Percentiles rank a stretch among this genome's conserved stretches.
These are phyloP conservation scores for Lophotis ruficrista DNA, from an alignment of 2,113 vertebrate genomes.

Conservation along the genomic window DNA sequence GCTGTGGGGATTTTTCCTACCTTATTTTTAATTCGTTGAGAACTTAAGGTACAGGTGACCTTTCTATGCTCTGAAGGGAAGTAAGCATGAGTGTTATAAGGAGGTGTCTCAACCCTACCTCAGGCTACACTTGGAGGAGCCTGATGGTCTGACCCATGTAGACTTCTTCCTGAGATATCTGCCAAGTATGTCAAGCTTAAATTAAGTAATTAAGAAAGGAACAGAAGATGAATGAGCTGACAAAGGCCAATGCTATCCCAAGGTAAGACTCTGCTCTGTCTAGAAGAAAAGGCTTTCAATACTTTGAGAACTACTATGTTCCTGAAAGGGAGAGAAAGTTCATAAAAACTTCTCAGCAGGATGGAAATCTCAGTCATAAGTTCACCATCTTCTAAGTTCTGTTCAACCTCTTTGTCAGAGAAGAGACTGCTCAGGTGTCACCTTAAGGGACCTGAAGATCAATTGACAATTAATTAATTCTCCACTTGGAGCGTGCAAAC, in stretches of 20 bases:
- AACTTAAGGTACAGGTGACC: not conserved
- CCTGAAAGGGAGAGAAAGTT: not conserved
- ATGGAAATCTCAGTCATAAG: not conserved
- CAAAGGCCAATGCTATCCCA: not conserved
- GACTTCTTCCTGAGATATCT: not conserved
- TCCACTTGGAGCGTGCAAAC: not conserved
- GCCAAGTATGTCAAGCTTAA: not conserved
- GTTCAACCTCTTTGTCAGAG: not conserved
- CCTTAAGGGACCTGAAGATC: not conserved
- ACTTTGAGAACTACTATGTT: not conserved
- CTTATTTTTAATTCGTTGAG: not conserved
- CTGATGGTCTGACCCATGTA: not conserved
- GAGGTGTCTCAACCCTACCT: not conserved
- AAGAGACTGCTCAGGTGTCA: not conserved
- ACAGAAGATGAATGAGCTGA: not conserved
- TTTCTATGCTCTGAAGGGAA: not conserved
- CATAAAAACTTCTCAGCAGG: not conserved
- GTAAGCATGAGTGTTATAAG: not conserved
- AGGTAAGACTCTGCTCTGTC: not conserved
- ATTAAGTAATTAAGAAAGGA: not conserved
- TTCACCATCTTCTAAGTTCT: not conserved
- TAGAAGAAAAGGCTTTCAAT: not conserved
- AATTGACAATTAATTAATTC: fast-evolving
- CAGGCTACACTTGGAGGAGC: not conserved
- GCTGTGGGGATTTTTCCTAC: not conserved